A percentile compares a stretch with the other conserved stretches of the same genome.
These are phyloP conservation scores for Euleptes europaea DNA, from an alignment of 2,113 vertebrate genomes.

Conservation along the genomic window DNA sequence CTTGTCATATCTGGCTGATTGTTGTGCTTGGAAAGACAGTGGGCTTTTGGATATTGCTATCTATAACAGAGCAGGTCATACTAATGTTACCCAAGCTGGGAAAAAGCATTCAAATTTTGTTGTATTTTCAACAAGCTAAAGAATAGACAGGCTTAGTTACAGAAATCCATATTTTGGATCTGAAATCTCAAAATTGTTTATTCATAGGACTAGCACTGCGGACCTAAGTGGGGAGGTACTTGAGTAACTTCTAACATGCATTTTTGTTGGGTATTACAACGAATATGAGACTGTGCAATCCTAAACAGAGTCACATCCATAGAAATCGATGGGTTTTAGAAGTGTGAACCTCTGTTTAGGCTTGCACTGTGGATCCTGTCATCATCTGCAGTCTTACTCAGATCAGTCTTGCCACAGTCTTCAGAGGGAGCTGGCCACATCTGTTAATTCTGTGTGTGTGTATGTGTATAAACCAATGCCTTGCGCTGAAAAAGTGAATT, in stretches of 20 bases:
- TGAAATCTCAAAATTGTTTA: background rate
- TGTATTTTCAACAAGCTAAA: background rate
- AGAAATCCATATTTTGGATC: background rate
- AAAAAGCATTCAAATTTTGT: conserved; percentile 28
- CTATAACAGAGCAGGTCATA: background rate
- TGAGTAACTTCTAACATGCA: background rate
- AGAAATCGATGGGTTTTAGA: too few relatives aligned
- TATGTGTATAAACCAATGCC: accelerated
- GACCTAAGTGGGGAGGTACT: background rate
- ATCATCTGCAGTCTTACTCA: background rate
- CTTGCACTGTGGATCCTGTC: background rate
- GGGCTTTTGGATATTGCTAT: background rate
- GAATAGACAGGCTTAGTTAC: background rate
- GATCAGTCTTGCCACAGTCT: background rate
- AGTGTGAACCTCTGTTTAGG: too few relatives aligned
- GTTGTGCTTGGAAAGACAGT: background rate
- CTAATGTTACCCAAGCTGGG: background rate
- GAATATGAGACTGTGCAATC: background rate
- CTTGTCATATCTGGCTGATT: conserved; percentile 18
- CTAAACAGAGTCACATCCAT: too few relatives aligned
- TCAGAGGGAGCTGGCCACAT: background rate
- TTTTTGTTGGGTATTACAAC: background rate
- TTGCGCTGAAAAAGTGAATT: background rate
- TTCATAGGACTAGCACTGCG: background rate
- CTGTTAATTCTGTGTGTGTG: accelerated